phyloP scores from a whole-genome alignment of 2,113 vertebrate species.

The Nibea coibor region DNA sequence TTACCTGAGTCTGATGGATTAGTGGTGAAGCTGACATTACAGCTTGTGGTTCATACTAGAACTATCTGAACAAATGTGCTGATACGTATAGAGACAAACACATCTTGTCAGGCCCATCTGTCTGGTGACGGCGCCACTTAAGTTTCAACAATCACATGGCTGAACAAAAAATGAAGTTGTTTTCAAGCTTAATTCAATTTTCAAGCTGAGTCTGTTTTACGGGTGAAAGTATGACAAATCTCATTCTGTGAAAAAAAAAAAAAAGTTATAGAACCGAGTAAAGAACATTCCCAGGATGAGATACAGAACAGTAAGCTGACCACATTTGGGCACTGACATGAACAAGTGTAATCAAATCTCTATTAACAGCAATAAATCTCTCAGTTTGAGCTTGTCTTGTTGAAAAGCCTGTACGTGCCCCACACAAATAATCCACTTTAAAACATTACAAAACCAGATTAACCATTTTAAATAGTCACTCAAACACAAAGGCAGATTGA shows the following conservation, averaged over 20 bases:
- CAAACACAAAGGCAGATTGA: constrained; percentile 60
- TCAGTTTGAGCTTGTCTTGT: background rate
- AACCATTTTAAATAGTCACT: constrained; percentile 42
- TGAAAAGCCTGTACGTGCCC: background rate
- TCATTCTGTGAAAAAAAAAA: constrained; percentile 9
- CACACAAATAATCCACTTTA: background rate
- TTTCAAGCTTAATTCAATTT: constrained; percentile 37
- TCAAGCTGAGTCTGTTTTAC: background rate
- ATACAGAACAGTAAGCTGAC: background rate
- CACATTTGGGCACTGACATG: background rate
- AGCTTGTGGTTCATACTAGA: background rate
- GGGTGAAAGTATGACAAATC: constrained; percentile 26
- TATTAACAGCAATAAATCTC: background rate
- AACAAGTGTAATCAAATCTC: background rate
- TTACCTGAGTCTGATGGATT: constrained; percentile 43
- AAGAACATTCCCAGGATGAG: background rate
- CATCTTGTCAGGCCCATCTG: constrained; percentile 43
- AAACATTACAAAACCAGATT: constrained; percentile 30
- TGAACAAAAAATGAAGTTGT: constrained; percentile 5
- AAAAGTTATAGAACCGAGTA: background rate
- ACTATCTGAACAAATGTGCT: constrained; percentile 10
- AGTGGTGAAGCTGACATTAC: constrained; percentile 8
- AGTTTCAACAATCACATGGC: constrained; percentile 43
- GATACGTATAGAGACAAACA: background rate
- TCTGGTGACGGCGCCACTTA: constrained; percentile 42